Conservation (phyloP, 2,797 vertebrate species). For the Parambassis ranga region DNA sequence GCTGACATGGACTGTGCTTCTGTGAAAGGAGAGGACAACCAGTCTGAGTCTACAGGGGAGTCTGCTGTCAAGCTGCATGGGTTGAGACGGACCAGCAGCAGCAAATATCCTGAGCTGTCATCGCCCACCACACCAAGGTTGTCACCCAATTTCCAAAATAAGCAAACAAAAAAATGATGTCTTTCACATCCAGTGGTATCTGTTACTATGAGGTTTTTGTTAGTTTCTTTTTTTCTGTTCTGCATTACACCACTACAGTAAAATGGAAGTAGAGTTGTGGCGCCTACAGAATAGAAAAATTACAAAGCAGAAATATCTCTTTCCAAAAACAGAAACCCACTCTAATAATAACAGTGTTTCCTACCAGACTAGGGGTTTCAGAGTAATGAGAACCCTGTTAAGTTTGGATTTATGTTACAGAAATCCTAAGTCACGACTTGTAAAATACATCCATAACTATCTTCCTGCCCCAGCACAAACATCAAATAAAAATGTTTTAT, state of each 20-base stretch:
- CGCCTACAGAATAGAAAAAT: neutral
- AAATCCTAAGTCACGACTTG: neutral
- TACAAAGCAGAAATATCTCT: neutral
- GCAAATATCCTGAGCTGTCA: slow-evolving; percentile 89
- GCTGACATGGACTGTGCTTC: slow-evolving; percentile 84
- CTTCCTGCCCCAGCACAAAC: neutral
- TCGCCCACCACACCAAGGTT: slow-evolving; percentile 92
- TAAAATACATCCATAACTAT: neutral
- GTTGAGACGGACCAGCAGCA: slow-evolving; percentile 79
- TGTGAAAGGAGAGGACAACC: slow-evolving; percentile 67
- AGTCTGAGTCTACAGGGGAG: slow-evolving; percentile 80
- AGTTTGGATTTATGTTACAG: neutral
- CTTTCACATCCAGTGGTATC: neutral
- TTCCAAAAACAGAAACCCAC: neutral
- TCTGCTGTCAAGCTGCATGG: slow-evolving; percentile 84
- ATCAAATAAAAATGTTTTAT: neutral
- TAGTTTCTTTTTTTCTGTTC: too few relatives aligned
- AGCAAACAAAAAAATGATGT: neutral
- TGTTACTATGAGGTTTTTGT: neutral
- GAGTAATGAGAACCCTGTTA: neutral
- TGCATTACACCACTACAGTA: neutral
- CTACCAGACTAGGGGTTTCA: neutral
- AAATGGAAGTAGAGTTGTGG: neutral
- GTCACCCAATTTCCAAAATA: neutral
- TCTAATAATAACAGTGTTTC: neutral